Evolutionary conservation across 1,140 invertebrate genomes (phyloP).

Genomic region (Pomacea maculata): DNA sequence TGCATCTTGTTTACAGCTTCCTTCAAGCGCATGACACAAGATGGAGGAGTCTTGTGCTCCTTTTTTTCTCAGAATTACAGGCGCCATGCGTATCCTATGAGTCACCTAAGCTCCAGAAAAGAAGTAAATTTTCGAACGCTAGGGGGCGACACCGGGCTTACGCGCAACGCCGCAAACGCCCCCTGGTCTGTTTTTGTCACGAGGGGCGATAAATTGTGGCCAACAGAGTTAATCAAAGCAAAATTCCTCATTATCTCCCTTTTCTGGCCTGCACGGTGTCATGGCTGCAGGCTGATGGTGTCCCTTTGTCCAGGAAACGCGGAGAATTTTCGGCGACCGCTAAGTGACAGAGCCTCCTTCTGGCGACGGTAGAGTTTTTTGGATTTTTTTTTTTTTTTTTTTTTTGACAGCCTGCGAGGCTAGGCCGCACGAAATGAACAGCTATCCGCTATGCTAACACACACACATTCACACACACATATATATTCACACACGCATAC

Average conservation of each 20-base stretch:
- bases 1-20: no score
- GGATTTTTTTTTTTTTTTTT: background rate
- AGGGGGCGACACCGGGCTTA: no score
- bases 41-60: no score
- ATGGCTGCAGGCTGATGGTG: background rate
- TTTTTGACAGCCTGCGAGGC: background rate
- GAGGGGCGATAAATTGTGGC: slow-evolving; percentile 7
- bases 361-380: background rate
- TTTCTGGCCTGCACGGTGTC: background rate
- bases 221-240: slow-evolving; percentile 8
- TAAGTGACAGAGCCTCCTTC: background rate
- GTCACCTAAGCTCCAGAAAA: no score
- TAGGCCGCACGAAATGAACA: background rate
- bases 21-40: no score
- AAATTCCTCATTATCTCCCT: slow-evolving; percentile 11
- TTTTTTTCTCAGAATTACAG: no score
- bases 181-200: background rate
- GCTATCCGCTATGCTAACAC: background rate
- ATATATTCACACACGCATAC: background rate
- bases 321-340: background rate
- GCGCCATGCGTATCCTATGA: no score
- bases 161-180: no score
- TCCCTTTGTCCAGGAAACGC: background rate
- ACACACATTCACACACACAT: background rate
- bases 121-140: no score